These are phyloP conservation scores for Brachyalestes nurse DNA, from an alignment of 2,797 vertebrate species.

Conservation along the genomic window DNA sequence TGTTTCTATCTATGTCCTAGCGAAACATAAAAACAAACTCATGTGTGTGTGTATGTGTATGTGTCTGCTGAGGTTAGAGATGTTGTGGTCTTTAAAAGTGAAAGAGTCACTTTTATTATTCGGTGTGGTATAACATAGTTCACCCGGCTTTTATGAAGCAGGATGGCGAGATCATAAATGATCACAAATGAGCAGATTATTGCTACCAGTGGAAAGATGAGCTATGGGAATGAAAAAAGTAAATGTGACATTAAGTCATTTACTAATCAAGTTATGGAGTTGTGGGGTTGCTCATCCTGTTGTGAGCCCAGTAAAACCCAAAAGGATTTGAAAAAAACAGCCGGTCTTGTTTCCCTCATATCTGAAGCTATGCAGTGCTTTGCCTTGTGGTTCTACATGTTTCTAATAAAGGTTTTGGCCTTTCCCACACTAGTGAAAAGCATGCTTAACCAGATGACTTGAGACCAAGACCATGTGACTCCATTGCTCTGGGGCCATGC, in stretches of 20 bases:
- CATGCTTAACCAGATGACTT: slow-evolving; percentile 22
- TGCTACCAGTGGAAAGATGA: background rate
- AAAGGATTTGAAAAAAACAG: background rate
- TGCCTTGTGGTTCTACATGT: background rate
- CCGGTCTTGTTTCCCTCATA: background rate
- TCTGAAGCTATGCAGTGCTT: background rate
- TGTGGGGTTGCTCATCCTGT: background rate
- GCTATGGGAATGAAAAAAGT: background rate
- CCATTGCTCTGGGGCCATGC: slow-evolving; percentile 4
- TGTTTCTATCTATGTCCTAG: no score
- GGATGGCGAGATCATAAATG: no score
- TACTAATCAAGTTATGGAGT: background rate
- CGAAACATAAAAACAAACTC: no score
- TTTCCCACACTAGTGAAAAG: background rate
- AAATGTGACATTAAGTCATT: background rate
- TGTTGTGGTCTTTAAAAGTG: no score
- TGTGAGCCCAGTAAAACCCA: background rate
- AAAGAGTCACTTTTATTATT: no score
- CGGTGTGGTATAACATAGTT: background rate
- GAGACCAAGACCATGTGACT: slow-evolving; percentile 26
- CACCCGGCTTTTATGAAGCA: background rate
- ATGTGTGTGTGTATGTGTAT: no score
- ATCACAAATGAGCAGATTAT: background rate
- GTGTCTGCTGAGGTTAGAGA: no score
- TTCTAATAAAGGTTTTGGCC: slow-evolving; percentile 6